Evolutionary conservation across 23 tunicate species (phyloP).

Genomic region (Aplidium turbinatum): DNA sequence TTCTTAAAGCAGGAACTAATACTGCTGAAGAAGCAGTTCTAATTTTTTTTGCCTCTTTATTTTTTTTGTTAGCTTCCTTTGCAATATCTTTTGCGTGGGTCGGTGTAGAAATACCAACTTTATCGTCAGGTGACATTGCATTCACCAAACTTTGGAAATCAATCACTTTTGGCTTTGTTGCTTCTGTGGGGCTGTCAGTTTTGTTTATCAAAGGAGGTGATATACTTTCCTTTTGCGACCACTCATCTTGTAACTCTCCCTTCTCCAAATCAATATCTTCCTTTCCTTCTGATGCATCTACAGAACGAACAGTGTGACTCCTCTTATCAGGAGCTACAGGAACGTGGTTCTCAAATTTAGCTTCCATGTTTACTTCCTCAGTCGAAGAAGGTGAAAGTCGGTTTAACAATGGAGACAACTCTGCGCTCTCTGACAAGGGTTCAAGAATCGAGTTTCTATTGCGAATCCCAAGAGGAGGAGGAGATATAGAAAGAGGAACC

Average conservation of each 20-base stretch:
- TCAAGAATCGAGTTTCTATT: background rate
- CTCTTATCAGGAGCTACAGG: background rate
- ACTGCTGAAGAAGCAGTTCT: constrained; percentile 12
- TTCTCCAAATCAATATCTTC: background rate
- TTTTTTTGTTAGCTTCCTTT: background rate
- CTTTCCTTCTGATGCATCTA: background rate
- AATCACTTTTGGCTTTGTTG: constrained; percentile 1
- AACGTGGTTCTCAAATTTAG: no score
- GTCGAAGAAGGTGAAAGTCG: background rate
- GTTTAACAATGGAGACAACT: background rate
- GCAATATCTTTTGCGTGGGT: background rate
- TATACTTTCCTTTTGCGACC: constrained; percentile 1
- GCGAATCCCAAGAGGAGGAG: background rate
- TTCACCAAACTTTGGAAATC: constrained; percentile 36
- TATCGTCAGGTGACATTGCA: background rate
- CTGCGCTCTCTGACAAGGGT: constrained; percentile 15
- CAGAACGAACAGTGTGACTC: background rate
- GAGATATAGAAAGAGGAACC: background rate
- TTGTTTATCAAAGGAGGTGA: constrained; percentile 44
- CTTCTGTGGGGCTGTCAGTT: background rate
- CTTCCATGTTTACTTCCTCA: no score
- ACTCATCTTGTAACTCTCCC: background rate
- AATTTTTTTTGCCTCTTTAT: background rate
- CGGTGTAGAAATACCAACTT: background rate
- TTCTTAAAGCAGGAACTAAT: constrained; percentile 29